phyloP scores from a whole-genome alignment of 2,888 invertebrate species.

The Silvanus unidentatus region DNA sequence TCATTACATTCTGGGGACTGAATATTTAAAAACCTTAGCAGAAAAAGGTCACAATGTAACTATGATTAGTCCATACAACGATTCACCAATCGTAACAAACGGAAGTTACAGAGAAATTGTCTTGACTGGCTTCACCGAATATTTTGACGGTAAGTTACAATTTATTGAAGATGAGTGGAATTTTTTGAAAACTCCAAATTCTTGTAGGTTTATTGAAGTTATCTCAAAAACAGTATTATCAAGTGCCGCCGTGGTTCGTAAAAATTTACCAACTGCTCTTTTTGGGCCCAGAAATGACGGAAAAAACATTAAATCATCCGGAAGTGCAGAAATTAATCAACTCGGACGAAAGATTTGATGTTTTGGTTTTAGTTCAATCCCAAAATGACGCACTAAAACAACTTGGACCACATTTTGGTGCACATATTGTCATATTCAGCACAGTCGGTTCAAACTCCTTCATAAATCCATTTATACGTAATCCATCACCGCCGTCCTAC shows the following conservation, averaged over 20 bases:
- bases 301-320: too few relatives aligned
- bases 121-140: slow-evolving; percentile 10
- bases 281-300: not conserved
- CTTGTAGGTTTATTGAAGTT: too few relatives aligned
- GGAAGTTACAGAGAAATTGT: slow-evolving; percentile 10
- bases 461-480: slow-evolving; percentile 48
- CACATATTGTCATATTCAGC: slow-evolving; percentile 41
- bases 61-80: slow-evolving; percentile 12
- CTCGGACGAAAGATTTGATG: slow-evolving; percentile 41
- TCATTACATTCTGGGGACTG: slow-evolving; percentile 17
- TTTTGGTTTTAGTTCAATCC: slow-evolving; percentile 47
- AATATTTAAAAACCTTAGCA: slow-evolving; percentile 14
- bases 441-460: slow-evolving; percentile 46
- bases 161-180: slow-evolving; percentile 18
- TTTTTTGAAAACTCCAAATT: not conserved
- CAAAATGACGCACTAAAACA: slow-evolving; percentile 48
- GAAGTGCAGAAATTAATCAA: slow-evolving; percentile 28
- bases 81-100: slow-evolving; percentile 9
- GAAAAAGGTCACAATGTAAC: slow-evolving; percentile 20
- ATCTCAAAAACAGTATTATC: too few relatives aligned
- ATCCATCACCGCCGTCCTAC: slow-evolving; percentile 48
- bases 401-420: slow-evolving; percentile 38
- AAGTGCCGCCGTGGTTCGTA: too few relatives aligned
- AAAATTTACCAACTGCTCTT: too few relatives aligned
- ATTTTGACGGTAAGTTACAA: slow-evolving; percentile 6